Base-by-base conservation (phyloP, 92 coral and sea anemone species). In the Zoanthus sansibaricus region DNA sequence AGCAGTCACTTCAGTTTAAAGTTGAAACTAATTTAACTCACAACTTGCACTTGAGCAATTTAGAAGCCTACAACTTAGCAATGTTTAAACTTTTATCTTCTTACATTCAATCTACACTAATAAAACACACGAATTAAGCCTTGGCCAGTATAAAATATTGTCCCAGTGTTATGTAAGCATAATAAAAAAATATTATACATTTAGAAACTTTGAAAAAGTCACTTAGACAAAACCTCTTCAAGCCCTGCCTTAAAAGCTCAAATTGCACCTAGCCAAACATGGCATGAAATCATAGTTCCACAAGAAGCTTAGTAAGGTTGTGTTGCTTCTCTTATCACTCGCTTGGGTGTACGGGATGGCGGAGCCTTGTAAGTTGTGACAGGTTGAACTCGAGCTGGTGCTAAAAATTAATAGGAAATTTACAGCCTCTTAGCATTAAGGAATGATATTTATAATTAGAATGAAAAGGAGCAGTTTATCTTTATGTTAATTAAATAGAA, bases 291-390 rank as follows among this genome's bases (percentile, higher is more conserved):
- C 64, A n/a, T 80, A 80, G 33, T 64, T 66, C 85, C 85, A 46
- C 62, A 18, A 20, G 85, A 66, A 61, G 75, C 82, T 93, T 89
- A 97, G 86, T 97, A 97, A 61, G 99, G 99, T 75, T 91, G 94
- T 62, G 98, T 74, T 37, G 99, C 98, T 86, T 97, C 99, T 68
- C 99, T 98, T 72, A 93, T 92, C 82, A 94, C 78, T 90, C 94
- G 92, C 98, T 97, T 97, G 91, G 95, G 87, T 46, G 98, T 92
- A 48, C 99, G 93, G 62, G 87, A 91, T 78, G 96, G 93, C 12
- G 99, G 87, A 12, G 94, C 91, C 98, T 94, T 94, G 96, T 90
- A 94, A 55, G 91, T 89, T 75, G 96, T 87, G 77, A 93, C 89
- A 77, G 94, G 76, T 56, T 89, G 93, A 47, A 91, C 93, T 68